A percentile compares a stretch with the other conserved stretches of the same genome.
Conservation (phyloP, 1,140 invertebrate species). For the Dreissena rostriformis region DNA sequence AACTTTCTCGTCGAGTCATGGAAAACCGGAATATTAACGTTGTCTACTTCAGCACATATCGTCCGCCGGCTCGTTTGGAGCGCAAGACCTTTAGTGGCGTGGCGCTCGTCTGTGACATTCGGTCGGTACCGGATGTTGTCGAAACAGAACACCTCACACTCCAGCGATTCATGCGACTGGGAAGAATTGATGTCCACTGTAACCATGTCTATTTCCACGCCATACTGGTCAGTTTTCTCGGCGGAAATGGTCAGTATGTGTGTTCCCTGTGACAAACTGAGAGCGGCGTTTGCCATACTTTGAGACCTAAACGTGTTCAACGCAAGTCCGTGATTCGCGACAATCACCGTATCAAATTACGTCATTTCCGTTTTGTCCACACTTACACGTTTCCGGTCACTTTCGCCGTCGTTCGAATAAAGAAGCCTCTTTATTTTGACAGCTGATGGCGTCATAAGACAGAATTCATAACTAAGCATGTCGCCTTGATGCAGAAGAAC, state of each 20-base stretch:
- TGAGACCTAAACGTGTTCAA: conserved; percentile 14
- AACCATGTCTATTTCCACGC: conserved; percentile 49
- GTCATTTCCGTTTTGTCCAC: conserved; percentile 11
- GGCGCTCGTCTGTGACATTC: background rate
- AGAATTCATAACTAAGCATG: conserved; percentile 17
- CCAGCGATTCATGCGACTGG: background rate
- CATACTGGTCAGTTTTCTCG: conserved; percentile 24
- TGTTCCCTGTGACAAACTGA: background rate
- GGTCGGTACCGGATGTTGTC: conserved; percentile 20
- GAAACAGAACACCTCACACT: conserved; percentile 44
- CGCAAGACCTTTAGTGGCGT: background rate
- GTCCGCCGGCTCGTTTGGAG: conserved; percentile 38
- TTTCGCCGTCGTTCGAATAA: conserved; percentile 46
- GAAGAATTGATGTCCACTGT: background rate
- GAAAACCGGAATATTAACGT: conserved; percentile 48
- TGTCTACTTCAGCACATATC: conserved; percentile 47
- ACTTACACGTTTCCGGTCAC: conserved; percentile 14
- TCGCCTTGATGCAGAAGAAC: conserved; percentile 32
- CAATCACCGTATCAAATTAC: background rate
- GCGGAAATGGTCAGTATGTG: conserved; percentile 8
- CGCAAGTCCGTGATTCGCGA: conserved; percentile 17
- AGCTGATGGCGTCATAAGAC: conserved; percentile 22
- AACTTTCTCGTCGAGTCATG: conserved; percentile 13
- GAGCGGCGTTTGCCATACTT: too few relatives aligned
- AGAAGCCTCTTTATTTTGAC: background rate